Base-by-base conservation (phyloP, 2,113 vertebrate genomes). In the Verasper variegatus region DNA sequence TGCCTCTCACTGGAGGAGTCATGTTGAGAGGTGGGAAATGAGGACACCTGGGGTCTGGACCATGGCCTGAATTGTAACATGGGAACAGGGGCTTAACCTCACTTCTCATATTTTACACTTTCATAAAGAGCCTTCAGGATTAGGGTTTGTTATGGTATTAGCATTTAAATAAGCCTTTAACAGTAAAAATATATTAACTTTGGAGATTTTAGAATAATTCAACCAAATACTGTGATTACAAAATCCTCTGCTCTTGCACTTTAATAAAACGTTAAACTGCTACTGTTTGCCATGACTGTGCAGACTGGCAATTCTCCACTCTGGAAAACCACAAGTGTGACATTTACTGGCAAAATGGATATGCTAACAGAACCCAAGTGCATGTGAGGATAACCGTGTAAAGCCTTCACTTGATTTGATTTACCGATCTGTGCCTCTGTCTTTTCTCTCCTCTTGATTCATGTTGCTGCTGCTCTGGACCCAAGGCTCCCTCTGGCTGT, bases 401-500 rank as follows among this genome's bases (percentile, higher is more conserved):
- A 12, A 56, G 15, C 23, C 20, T 45, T 74, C 1, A 26, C 52
- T 51, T 23, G 47, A 49, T 79, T 37, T 23, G 47, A 45, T 83
- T 76, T 73, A 90, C 90, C 70, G 27, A 42, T 69, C 62, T 27
- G 31, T 1, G n/a, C 40, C 11, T 40, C 26, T n/a, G 2, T 37
- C 56, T 67, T 3, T 78, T 42, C 67, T 71, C 59, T 81, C 65
- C 20, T 84, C 76, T 27, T 77, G 67, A 74, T 31, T 81, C 81
- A 62, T 61, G 61, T 49, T 87, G 71, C 72, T 58, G 73, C 52
- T 75, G 54, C 57, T 76, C 54, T 74, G 71, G 64, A 59, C 37
- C 66, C 68, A 66, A 5, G 40, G 45, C 78, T 83, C 78, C 74
- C 68, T 58, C 59, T 78, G 78, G 55, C 63, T 81, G 83, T 45